phyloP scores from a whole-genome alignment of 2,888 invertebrate genomes.

The Epinotia ramella region DNA sequence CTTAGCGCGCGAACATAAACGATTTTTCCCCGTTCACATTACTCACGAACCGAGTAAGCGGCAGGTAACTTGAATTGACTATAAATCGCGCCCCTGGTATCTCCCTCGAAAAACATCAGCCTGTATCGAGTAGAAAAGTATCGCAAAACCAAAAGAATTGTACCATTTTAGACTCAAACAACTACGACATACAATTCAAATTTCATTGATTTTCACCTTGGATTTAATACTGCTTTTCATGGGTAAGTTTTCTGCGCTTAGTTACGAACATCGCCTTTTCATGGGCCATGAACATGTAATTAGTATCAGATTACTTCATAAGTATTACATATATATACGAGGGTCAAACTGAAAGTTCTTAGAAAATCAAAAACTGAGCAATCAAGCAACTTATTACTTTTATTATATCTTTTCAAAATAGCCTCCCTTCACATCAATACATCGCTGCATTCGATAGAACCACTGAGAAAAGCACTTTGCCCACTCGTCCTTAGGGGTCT shows the following conservation, averaged over 20 bases:
- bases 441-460: no score
- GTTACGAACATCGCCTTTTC: constrained; percentile 23
- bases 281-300: constrained; percentile 34
- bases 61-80: constrained; percentile 41
- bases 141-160: not conserved
- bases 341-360: no score
- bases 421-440: no score
- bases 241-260: constrained; percentile 3
- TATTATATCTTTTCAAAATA: no score
- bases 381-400: no score
- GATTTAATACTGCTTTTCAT: not conserved
- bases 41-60: constrained; percentile 33
- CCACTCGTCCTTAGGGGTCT: no score
- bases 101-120: constrained; percentile 17
- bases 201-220: not conserved
- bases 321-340: not conserved
- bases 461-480: no score
- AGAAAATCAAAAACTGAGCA: no score
- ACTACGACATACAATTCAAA: not conserved
- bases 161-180: not conserved
- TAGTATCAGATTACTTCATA: constrained; percentile 20
- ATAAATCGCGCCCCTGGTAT: constrained; percentile 34
- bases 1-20: not conserved
- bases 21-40: constrained; percentile 11
- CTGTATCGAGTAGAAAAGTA: not conserved